Conservation (phyloP, 2,113 vertebrate genomes). For the Ammodramus savannarum region DNA sequence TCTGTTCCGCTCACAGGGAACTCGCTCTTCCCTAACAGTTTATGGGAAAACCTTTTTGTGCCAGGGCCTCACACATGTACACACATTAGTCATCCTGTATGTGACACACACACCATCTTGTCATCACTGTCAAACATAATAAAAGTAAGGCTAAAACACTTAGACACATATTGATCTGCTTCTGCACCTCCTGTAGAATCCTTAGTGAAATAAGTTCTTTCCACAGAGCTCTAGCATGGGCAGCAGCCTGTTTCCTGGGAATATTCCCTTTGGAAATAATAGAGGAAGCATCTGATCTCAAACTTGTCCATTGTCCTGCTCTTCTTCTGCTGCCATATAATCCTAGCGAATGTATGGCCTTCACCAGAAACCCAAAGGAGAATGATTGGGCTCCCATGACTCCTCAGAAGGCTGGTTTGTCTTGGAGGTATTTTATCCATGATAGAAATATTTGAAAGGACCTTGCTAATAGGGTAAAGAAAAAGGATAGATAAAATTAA, state of each 20-base stretch:
- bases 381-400: neutral
- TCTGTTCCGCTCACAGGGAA: conserved; percentile 33
- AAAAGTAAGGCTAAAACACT: conserved; percentile 64
- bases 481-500: neutral
- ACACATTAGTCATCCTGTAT: conserved; percentile 50
- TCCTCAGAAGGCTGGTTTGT: neutral
- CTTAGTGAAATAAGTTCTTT: neutral
- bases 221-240: neutral
- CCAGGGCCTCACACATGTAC: neutral
- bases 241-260: conserved; percentile 43
- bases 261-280: conserved; percentile 62
- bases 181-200: conserved; percentile 11
- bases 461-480: neutral
- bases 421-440: neutral
- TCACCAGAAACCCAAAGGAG: neutral
- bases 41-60: conserved; percentile 24
- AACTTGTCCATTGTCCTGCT: conserved; percentile 25
- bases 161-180: conserved; percentile 55
- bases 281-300: conserved; percentile 53
- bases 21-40: conserved; percentile 13
- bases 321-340: neutral
- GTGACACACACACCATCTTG: conserved; percentile 18
- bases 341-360: neutral
- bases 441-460: neutral
- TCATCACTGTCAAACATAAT: conserved; percentile 60